Evolutionary conservation across 2,797 vertebrate species (phyloP).

Genomic region (Periophthalmus magnuspinnatus): DNA sequence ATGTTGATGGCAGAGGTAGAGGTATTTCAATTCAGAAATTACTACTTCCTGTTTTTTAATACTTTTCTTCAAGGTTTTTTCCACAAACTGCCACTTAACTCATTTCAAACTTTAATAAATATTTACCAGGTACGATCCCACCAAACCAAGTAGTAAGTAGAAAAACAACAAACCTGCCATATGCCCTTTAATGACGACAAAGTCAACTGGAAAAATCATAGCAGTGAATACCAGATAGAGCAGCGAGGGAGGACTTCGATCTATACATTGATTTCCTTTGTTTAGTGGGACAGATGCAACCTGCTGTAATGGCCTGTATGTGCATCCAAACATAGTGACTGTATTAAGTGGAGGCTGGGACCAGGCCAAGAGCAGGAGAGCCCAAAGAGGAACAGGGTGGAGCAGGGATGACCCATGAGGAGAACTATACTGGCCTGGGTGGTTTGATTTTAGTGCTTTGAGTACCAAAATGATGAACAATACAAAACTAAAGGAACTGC

Average conservation of each 20-base stretch:
- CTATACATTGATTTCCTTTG: slow-evolving; percentile 7
- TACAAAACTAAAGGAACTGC: too few relatives aligned
- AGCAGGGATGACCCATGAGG: slow-evolving; percentile 31
- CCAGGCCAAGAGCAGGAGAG: slow-evolving; percentile 8
- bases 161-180: too few relatives aligned
- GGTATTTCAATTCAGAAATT: too few relatives aligned
- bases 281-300: not conserved
- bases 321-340: slow-evolving; percentile 1
- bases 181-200: not conserved
- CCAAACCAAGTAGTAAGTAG: too few relatives aligned
- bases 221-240: not conserved
- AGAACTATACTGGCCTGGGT: not conserved
- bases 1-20: too few relatives aligned
- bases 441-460: not conserved
- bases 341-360: slow-evolving; percentile 6
- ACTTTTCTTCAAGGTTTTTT: too few relatives aligned
- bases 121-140: too few relatives aligned
- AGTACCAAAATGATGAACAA: too few relatives aligned
- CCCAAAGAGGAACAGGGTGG: slow-evolving; percentile 30
- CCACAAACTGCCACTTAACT: too few relatives aligned
- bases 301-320: slow-evolving; percentile 27
- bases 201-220: slow-evolving; percentile 6
- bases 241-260: not conserved
- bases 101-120: too few relatives aligned
- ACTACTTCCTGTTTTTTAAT: too few relatives aligned